Evolutionary conservation across 53 echinoderm and acorn worm genomes (phyloP), one percentile per base, ranked within the genome.

Genomic region (Holothuria leucospilota): DNA sequence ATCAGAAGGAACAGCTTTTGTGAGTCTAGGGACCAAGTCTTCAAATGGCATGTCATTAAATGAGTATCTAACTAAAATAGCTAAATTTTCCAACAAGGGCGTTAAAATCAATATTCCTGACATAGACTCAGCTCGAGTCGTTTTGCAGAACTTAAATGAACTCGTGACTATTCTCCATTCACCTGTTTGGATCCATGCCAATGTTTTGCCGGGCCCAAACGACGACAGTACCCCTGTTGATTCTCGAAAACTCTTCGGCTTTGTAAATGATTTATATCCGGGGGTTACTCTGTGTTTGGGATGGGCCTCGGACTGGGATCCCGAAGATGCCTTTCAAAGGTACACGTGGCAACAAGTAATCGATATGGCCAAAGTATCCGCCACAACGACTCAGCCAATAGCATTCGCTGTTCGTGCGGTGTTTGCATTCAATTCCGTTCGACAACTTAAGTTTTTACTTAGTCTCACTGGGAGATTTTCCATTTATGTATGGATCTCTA

Each of bases 61-160:
- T 4, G 89, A 87, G 10, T 96, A 91, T 73, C 86, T 96, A 29
- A 87, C 91, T 29, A 91, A 90, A 85, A 42, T 96, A 12, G 85
- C 96, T n/a, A 82, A 21, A 20, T 94, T 89, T 71, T 94, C 96
- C 16, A 94, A 96, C 72, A 96, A 96, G 78, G 96, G 94, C n/a
- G 83, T 93, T 2, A 88, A 93, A 71, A 51, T 96, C 11, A 96
- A 94, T 46, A 89, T 94, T 58, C 58, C 74, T 15, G 88, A 87
- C 40, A 58, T 85, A 13, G 88, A 93, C 21, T 63, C 88, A 10
- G 38, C 91, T 1, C 65, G 62, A 62, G 46, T 87, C 67, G 91
- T 89, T 60, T 56, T 94, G 34, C 88, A 92, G 20, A 71, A 77
- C 16, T 70, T 96, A 26, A 87, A 90, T 42, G 46, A 62, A 34